A percentile compares a stretch with the other conserved stretches of the same genome.
phyloP scores from a whole-genome alignment of 1,140 invertebrate genomes.

The Chlorops oryzae region DNA sequence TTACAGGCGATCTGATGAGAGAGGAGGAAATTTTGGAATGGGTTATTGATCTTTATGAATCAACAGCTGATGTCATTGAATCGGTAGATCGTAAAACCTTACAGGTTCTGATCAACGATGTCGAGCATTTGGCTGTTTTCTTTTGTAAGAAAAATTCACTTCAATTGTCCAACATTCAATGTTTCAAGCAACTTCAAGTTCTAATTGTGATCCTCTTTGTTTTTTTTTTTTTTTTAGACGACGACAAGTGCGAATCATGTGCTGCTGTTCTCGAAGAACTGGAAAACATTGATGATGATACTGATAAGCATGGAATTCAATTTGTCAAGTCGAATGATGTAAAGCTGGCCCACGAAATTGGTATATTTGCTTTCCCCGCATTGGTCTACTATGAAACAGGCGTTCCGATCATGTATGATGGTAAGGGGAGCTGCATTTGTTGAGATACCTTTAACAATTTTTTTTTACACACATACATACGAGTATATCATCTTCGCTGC shows the following conservation, averaged over 20 bases:
- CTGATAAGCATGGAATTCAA: conserved; percentile 85
- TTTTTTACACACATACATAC: conserved; percentile 13
- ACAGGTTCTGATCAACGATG: conserved; percentile 80
- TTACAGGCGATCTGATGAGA: conserved; percentile 73
- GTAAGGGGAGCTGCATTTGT: too few species aligned
- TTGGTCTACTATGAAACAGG: conserved; percentile 89
- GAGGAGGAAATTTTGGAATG: conserved; percentile 86
- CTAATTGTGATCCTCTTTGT: too few species aligned
- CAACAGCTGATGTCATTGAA: conserved; percentile 83
- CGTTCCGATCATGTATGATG: conserved; percentile 89
- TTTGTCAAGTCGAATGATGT: conserved; percentile 91
- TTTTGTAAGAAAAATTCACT: conserved; percentile 83
- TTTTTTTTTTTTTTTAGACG: conserved; percentile 55
- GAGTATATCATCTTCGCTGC: background rate
- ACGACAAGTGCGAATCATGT: conserved; percentile 77
- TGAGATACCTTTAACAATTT: too few species aligned
- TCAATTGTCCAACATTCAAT: conserved; percentile 13
- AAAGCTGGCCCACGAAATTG: conserved; percentile 81
- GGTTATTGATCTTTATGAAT: conserved; percentile 78
- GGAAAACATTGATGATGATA: conserved; percentile 91
- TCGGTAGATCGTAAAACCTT: conserved; percentile 85
- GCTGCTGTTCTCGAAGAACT: conserved; percentile 78
- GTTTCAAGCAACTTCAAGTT: too few species aligned
- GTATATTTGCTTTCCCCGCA: conserved; percentile 84
- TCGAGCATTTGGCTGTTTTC: conserved; percentile 86